Conservation (phyloP, 2,797 vertebrate species). For the Sylvilagus floridanus region DNA sequence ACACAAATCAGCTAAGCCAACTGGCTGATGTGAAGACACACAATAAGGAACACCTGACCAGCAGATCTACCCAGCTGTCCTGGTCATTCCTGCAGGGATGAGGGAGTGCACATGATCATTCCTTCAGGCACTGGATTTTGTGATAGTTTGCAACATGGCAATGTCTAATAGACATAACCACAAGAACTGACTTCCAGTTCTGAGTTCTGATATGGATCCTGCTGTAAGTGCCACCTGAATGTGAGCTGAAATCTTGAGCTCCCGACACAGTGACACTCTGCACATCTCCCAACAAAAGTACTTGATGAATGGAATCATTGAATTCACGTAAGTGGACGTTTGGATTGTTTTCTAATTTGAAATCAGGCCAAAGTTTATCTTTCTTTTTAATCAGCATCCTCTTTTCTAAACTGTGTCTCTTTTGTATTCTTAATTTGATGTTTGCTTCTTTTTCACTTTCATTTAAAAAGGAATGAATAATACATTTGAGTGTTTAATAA, state of each 20-base stretch:
- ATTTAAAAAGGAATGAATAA: conserved; percentile 57
- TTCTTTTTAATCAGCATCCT: conserved; percentile 32
- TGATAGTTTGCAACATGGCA: background rate
- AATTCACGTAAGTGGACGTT: background rate
- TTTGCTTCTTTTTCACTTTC: conserved; percentile 46
- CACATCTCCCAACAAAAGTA: background rate
- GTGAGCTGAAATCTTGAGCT: background rate
- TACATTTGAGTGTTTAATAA: conserved; percentile 37
- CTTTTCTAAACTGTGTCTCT: background rate
- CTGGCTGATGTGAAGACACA: background rate
- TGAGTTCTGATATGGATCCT: background rate
- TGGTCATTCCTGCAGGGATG: background rate
- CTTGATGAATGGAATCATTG: background rate
- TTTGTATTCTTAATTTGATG: conserved; percentile 11
- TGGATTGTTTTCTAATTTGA: conserved; percentile 32
- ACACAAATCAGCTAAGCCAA: background rate
- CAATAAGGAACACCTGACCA: background rate
- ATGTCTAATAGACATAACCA: background rate
- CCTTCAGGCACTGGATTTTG: background rate
- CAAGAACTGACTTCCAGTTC: background rate
- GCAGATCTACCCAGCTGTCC: background rate
- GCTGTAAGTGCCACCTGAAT: background rate
- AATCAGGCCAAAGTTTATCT: conserved; percentile 38
- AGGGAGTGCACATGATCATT: background rate
- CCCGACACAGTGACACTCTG: background rate